A percentile compares a stretch with the other conserved stretches of the same genome.
These are phyloP conservation scores for Dicentrarchus labrax DNA, from an alignment of 2,113 vertebrate genomes.

Conservation along the genomic window DNA sequence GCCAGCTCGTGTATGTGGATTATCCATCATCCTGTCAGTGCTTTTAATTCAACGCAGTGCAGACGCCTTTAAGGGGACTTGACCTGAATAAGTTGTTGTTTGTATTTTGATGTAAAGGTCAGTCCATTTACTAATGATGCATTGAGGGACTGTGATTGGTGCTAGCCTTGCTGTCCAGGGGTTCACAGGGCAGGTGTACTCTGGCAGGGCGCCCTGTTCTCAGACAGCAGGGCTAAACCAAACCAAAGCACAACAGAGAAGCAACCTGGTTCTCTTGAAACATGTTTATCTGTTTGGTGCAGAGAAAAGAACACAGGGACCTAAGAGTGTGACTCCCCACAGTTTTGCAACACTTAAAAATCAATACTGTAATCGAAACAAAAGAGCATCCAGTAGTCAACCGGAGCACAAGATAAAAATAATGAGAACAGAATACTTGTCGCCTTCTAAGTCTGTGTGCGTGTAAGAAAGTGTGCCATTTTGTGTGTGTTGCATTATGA, in stretches of 20 bases:
- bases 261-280: neutral
- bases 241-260: constrained; percentile 8
- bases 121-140: constrained; percentile 63
- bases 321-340: constrained; percentile 14
- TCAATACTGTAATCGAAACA: constrained; percentile 59
- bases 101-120: constrained; percentile 74
- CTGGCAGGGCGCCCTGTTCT: constrained; percentile 27
- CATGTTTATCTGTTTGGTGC: constrained; percentile 43
- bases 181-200: constrained; percentile 32
- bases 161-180: constrained; percentile 26
- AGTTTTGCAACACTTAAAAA: constrained; percentile 30
- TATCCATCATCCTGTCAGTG: constrained; percentile 79
- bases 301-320: constrained; percentile 11
- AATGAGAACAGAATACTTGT: constrained; percentile 24
- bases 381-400: constrained; percentile 31
- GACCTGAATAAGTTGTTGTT: constrained; percentile 77
- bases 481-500: neutral
- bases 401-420: constrained; percentile 7
- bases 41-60: constrained; percentile 64
- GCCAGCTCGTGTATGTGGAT: constrained; percentile 37
- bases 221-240: constrained; percentile 11
- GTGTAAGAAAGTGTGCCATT: too few species aligned
- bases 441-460: too few species aligned
- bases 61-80: constrained; percentile 60
- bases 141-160: constrained; percentile 45